phyloP scores from a whole-genome alignment of 2,797 vertebrate species.

The Gambelia wislizenii region DNA sequence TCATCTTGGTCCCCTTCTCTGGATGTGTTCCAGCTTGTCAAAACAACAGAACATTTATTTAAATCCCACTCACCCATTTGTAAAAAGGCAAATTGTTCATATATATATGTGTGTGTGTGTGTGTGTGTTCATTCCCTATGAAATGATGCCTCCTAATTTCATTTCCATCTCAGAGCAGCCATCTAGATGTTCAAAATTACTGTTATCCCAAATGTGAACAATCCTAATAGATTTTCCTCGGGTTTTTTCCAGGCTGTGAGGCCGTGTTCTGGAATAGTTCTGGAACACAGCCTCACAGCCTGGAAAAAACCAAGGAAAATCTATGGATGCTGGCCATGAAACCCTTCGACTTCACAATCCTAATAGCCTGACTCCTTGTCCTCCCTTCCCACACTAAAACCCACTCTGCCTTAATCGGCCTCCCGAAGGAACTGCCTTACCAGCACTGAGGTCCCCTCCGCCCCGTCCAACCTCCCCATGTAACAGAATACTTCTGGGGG shows the following conservation, averaged over 20 bases:
- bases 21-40: no score
- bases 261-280: no score
- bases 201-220: background rate
- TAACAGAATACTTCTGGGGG: conserved; percentile 94
- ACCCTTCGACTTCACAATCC: no score
- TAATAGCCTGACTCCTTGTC: no score
- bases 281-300: no score
- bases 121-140: no score
- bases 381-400: background rate
- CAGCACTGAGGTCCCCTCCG: conserved; percentile 94
- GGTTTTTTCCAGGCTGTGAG: no score
- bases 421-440: conserved; percentile 71
- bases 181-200: background rate
- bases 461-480: conserved; percentile 89
- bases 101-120: no score
- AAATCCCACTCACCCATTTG: background rate
- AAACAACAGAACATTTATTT: background rate
- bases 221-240: no score
- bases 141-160: background rate
- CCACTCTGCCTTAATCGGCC: rapidly evolving
- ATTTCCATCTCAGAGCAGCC: background rate
- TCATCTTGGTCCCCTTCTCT: no score
- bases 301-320: no score
- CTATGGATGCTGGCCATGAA: no score
- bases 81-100: background rate